Conservation (phyloP, 1,140 invertebrate species). For the Drosophila repletoides region DNA sequence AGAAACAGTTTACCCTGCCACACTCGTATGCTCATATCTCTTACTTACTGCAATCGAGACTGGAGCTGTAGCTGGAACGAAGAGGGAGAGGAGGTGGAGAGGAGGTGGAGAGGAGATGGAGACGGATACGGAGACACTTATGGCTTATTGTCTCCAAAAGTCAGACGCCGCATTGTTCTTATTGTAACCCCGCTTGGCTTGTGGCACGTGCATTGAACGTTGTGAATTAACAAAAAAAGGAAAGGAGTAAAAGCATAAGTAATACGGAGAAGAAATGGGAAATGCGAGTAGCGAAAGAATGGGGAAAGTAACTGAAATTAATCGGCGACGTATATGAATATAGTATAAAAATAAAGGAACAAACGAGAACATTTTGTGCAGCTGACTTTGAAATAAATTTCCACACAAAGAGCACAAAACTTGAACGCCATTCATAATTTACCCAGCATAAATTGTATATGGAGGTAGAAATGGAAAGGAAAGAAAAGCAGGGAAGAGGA, state of each 20-base stretch:
- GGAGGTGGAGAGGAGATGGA: too few species aligned
- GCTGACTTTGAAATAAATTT: constrained; percentile 75
- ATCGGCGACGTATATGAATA: constrained; percentile 76
- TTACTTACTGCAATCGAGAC: constrained; percentile 8
- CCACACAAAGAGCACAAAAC: constrained; percentile 27
- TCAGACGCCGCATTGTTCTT: constrained; percentile 13
- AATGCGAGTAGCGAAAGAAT: constrained; percentile 18
- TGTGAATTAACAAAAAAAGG: constrained; percentile 75
- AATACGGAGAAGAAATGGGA: constrained; percentile 34
- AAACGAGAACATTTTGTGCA: constrained; percentile 61
- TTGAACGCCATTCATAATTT: constrained; percentile 69
- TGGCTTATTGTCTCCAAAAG: constrained; percentile 28
- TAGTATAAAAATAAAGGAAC: constrained; percentile 64
- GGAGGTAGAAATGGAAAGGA: neutral
- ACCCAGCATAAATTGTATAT: constrained; percentile 61
- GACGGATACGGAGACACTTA: constrained; percentile 16
- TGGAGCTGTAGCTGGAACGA: neutral
- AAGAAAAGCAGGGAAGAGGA: neutral
- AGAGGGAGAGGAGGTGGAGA: too few species aligned
- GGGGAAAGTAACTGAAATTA: constrained; percentile 67
- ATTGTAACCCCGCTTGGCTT: neutral
- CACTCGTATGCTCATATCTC: neutral
- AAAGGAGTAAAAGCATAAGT: constrained; percentile 71
- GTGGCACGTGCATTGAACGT: constrained; percentile 67
- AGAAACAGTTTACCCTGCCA: neutral